Percentiles rank a stretch among this genome's conserved stretches.
These are phyloP conservation scores for Synchiropus splendidus DNA, from an alignment of 2,113 vertebrate genomes.

Conservation along the genomic window DNA sequence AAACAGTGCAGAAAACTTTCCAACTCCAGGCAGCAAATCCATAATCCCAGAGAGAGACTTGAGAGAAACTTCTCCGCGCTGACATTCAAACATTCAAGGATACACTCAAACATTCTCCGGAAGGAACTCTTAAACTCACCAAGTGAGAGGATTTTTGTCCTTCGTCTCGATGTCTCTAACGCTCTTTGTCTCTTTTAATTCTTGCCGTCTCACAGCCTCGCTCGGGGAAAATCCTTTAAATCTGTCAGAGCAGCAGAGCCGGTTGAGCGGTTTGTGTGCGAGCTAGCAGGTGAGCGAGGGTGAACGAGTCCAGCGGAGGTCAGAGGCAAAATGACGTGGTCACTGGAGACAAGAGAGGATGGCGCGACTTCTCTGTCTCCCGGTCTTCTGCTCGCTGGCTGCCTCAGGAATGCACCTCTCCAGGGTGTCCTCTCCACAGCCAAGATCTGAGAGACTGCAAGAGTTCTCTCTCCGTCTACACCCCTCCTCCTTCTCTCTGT, in stretches of 20 bases:
- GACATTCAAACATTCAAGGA: constrained; percentile 15
- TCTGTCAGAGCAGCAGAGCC: constrained; percentile 28
- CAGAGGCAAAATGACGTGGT: constrained; percentile 26
- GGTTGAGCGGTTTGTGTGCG: constrained; percentile 20
- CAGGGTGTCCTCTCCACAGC: constrained; percentile 48
- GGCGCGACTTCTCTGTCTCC: constrained; percentile 16
- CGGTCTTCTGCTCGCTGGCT: constrained; percentile 27
- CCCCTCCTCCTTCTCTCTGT: constrained; percentile 33
- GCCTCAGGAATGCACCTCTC: constrained; percentile 61
- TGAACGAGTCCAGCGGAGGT: constrained; percentile 32
- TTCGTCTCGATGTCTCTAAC: constrained; percentile 4
- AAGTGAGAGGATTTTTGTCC: constrained; percentile 9
- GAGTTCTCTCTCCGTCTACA: constrained; percentile 30
- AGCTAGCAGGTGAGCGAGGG: constrained; percentile 2
- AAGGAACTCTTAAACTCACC: constrained; percentile 40
- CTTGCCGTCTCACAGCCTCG: constrained; percentile 9
- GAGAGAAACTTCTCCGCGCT: constrained; percentile 27
- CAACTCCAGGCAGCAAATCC: not conserved
- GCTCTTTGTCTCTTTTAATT: constrained; percentile 15
- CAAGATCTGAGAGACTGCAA: constrained; percentile 43
- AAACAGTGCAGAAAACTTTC: not conserved
- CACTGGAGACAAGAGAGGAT: constrained; percentile 15
- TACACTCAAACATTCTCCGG: constrained; percentile 11
- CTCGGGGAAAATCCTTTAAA: constrained; percentile 34
- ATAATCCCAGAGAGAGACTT: constrained; percentile 8